phyloP scores from a whole-genome alignment of 30 jellyfish, hydroid and myxozoan species.

The Catostylus mosaicus region DNA sequence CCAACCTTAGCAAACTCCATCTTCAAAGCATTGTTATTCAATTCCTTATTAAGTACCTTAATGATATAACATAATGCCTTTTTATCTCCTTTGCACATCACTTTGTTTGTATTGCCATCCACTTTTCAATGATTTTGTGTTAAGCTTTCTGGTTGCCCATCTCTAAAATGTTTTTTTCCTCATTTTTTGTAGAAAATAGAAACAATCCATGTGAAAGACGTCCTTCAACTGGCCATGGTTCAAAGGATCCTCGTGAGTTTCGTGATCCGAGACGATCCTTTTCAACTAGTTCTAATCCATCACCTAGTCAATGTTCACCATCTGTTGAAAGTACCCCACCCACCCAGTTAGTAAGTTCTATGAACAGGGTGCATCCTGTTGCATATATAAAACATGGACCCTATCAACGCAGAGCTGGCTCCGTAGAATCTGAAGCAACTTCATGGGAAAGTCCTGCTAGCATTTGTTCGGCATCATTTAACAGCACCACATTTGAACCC shows the following conservation, averaged over 20 bases:
- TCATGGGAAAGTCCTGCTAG: slow-evolving; percentile 83
- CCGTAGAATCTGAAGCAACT: slow-evolving; percentile 29
- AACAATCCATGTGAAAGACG: not conserved
- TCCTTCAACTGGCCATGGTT: slow-evolving; percentile 7
- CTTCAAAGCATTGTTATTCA: too few relatives aligned
- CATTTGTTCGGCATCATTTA: slow-evolving; percentile 70
- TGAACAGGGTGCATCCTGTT: slow-evolving; percentile 76
- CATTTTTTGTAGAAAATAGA: not conserved
- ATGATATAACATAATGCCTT: too few relatives aligned
- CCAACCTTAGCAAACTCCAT: too few relatives aligned
- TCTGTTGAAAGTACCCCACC: slow-evolving; percentile 88
- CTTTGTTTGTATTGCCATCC: too few relatives aligned
- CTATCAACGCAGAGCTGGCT: slow-evolving; percentile 29
- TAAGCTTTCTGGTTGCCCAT: too few relatives aligned
- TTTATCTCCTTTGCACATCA: too few relatives aligned
- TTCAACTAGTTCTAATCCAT: slow-evolving; percentile 57
- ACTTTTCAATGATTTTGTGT: too few relatives aligned
- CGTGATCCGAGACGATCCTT: slow-evolving; percentile 40
- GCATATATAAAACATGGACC: slow-evolving; percentile 44
- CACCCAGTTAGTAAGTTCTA: slow-evolving; percentile 53
- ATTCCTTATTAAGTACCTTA: too few relatives aligned
- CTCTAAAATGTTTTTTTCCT: too few relatives aligned
- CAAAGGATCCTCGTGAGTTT: slow-evolving; percentile 72
- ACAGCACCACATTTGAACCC: slow-evolving; percentile 85
- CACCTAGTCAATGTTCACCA: slow-evolving; percentile 77